Evolutionary conservation across 2,113 vertebrate species (phyloP).

Genomic region (Aythya baeri): DNA sequence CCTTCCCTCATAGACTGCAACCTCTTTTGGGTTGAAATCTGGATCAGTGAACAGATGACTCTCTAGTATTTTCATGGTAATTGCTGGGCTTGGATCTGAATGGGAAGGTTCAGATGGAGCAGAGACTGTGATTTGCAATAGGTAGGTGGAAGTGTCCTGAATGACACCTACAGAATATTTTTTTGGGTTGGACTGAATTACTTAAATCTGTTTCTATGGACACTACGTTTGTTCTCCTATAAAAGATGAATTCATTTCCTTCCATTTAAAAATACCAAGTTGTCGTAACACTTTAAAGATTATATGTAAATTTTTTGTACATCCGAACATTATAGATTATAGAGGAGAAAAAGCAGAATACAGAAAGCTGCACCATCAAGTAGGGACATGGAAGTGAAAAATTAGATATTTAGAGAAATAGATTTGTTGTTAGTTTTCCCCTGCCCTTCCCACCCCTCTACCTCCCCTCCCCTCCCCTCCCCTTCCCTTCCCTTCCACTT

Average conservation of each 20-base stretch:
- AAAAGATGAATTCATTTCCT: background rate
- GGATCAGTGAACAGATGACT: background rate
- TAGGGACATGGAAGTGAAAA: background rate
- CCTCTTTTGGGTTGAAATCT: conserved; percentile 3
- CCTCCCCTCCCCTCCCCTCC: too few relatives aligned
- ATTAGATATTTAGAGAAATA: background rate
- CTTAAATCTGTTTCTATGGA: background rate
- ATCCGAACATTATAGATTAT: background rate
- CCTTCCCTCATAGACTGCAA: conserved; percentile 11
- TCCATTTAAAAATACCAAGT: background rate
- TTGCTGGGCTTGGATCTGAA: background rate
- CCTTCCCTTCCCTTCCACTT: too few relatives aligned
- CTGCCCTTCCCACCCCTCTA: too few relatives aligned
- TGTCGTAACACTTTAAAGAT: background rate
- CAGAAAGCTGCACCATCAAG: background rate
- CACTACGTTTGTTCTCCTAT: background rate
- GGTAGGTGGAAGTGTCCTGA: background rate
- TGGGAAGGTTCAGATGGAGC: background rate
- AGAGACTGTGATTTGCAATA: background rate
- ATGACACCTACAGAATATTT: background rate
- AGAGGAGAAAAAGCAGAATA: background rate
- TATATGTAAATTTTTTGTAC: background rate
- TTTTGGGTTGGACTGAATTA: background rate
- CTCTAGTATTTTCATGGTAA: background rate
- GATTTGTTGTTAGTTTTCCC: too few relatives aligned